phyloP scores from a whole-genome alignment of 2,797 vertebrate genomes.

The Ciconia nigra region DNA sequence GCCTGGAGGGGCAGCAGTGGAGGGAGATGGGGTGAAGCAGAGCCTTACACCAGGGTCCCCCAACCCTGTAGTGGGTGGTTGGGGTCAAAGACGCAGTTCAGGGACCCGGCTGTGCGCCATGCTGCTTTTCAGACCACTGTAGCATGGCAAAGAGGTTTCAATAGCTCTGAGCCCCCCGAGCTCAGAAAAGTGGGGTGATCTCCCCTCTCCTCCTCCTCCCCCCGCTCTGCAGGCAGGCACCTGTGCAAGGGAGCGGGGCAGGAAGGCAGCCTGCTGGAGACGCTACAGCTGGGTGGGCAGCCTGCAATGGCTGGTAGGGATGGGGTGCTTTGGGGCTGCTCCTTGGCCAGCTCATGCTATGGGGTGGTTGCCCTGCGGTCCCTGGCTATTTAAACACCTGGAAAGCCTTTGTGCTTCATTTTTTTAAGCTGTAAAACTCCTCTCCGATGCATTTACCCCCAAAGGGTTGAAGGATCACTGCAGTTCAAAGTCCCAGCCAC shows the following conservation, averaged over 20 bases:
- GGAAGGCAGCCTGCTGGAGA: neutral
- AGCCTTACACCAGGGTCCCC: neutral
- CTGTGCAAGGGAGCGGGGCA: neutral
- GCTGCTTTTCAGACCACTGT: neutral
- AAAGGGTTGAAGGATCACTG: neutral
- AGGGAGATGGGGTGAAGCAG: neutral
- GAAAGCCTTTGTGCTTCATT: neutral
- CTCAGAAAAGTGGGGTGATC: neutral
- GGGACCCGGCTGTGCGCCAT: neutral
- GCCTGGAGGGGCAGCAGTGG: neutral
- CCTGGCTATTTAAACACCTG: neutral
- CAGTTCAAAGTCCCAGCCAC: neutral
- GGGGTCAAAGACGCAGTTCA: neutral
- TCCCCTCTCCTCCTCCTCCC: neutral
- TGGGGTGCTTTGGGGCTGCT: neutral
- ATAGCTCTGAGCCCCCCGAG: neutral
- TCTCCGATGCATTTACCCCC: neutral
- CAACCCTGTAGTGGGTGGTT: neutral
- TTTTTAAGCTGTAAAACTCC: neutral
- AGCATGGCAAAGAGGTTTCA: neutral
- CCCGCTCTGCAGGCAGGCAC: neutral
- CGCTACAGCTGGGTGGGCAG: neutral
- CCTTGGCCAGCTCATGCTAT: neutral
- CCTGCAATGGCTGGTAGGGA: neutral
- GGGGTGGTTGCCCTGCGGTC: neutral